These are phyloP conservation scores for Sebastes cheni DNA, from an alignment of 2,797 vertebrate species.

Conservation along the genomic window DNA sequence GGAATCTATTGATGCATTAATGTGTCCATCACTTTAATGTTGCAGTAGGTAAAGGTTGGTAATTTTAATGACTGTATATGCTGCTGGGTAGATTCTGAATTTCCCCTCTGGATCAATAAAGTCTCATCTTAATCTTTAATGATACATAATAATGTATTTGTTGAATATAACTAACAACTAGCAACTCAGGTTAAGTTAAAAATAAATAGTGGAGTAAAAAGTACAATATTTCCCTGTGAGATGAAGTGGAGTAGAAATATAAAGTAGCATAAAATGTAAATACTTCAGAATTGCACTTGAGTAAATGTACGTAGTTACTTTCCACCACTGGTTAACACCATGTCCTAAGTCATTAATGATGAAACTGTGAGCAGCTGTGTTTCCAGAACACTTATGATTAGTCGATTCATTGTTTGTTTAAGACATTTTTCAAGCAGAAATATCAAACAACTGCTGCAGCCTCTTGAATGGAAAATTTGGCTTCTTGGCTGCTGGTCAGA, in stretches of 20 bases:
- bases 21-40: too few relatives aligned
- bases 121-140: too few relatives aligned
- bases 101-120: too few relatives aligned
- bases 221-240: background rate
- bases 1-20: too few relatives aligned
- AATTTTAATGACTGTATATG: too few relatives aligned
- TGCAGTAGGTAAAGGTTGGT: too few relatives aligned
- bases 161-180: background rate
- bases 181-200: background rate
- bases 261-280: background rate
- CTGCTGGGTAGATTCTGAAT: too few relatives aligned
- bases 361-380: background rate
- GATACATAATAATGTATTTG: background rate
- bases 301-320: too few relatives aligned
- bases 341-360: background rate
- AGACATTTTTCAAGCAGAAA: background rate
- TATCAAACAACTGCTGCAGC: background rate
- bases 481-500: background rate
- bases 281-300: too few relatives aligned
- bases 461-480: background rate
- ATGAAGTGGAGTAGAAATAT: too few relatives aligned
- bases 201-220: background rate
- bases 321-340: background rate
- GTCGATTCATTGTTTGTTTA: background rate
- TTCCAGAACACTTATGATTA: background rate